Base-by-base conservation (phyloP, 2,888 invertebrate species). In the Prosapia bicincta region DNA sequence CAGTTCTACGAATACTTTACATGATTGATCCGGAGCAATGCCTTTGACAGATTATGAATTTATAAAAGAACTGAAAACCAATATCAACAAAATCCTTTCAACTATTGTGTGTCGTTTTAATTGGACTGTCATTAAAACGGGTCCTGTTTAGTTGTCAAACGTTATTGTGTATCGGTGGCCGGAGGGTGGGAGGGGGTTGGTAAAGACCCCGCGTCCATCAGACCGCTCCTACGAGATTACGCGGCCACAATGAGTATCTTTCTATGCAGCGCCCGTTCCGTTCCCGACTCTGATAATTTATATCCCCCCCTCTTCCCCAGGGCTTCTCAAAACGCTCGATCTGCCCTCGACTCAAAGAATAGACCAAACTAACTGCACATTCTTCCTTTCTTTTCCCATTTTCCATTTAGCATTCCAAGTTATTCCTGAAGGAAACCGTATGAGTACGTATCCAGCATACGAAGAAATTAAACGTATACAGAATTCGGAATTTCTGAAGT, bases 301-400 rank as follows among this genome's bases (percentile, higher is more conserved):
- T 76, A 76, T 76, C 83, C 26, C 84, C 84, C 26, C 85, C 86
- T 76, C 81, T 81, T 67, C 81, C 82, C 76, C 81, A 66, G 70
- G 70, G 69, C 69, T n/a, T n/a, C n/a, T 68, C 74, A 74, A 74
- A 74, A 74, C 74, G 74, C 74, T 26, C 74, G 74, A 74, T 74
- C 74, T 74, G 74, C 69, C 30, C 38, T 15, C 2, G 54, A 20
- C 54, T 54, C 20, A 54, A 54, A 54, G 54, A 54, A 54, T 54
- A 54, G 54, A 54, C 54, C 54, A 54, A 54, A 54, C 54, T 54
- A n/a, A 20, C 20, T 54, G 54, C 20, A 54, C n/a, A 54, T 54
- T 54, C 20, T 20, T 3, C 54, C 20, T 54, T 54, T 54, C 54
- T 54, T 20, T 20, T 20, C 20, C 54, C 54, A 30, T 30, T 30